Base-by-base conservation (phyloP, 1,140 invertebrate genomes). In the Aphidius ervi region DNA sequence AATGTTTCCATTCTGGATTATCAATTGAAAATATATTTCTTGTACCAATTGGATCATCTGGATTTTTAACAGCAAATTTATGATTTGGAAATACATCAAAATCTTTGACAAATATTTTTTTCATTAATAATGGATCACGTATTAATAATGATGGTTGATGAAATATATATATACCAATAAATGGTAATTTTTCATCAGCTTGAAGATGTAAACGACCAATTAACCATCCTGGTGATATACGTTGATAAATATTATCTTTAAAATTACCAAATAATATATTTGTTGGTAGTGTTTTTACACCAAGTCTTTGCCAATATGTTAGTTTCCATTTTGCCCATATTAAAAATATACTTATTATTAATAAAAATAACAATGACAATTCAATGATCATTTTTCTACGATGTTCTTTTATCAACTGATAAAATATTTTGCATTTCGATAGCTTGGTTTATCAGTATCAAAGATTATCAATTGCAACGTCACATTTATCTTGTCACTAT, bases 31-130 rank as follows among this genome's bases (percentile, higher is more conserved):
- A 79, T 5, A 79, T 59, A 67, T 71, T 76, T 9, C 69, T 69
- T 47, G 65, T 74, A 1, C 74, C 70, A 10, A 76, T 68, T 9
- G 65, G 64, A 7, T 79, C 76, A 2, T 68, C 64, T 6, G 68
- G 67, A 39, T 69, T 62, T 3, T 50, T 67, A 1, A 63, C 63
- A 2, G 67, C 62, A 46, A 78, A 77, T 37, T 72, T 67, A 59
- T 80, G 76, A 67, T 84, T 74, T 0, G 70, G 65, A 55, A 85
- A 85, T 56, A 76, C 61, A 16, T 82, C 71, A 61, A 84, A 84
- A 48, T 84, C 82, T 56, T 80, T 82, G 0, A 84, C 70, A 4
- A 80, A 62, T 5, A 85, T 60, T 9, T 74, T 69, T 16, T 76
- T 76, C 31, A 77, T 73, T 0, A 75, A 7, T 56, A 74, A 66